phyloP scores from a whole-genome alignment of 1,140 invertebrate genomes.

The Atta colombica region DNA sequence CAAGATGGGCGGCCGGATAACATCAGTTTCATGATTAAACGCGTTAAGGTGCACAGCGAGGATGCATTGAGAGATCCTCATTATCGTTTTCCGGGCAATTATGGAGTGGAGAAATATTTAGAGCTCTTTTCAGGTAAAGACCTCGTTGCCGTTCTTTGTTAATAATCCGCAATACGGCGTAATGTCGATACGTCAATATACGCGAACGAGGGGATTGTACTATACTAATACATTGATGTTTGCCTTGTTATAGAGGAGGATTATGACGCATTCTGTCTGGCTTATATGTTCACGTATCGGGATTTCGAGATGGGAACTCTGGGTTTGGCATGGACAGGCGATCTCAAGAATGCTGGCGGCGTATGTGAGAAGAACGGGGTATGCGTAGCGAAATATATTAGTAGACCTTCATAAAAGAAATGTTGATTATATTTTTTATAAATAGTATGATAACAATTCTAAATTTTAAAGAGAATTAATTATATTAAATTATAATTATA shows the following conservation, averaged over 20 bases:
- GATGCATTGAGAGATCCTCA: constrained; percentile 93
- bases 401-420: not conserved
- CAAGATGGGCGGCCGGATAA: constrained; percentile 96
- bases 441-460: not conserved
- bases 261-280: constrained; percentile 99
- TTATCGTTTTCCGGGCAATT: constrained; percentile 96
- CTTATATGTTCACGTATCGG: constrained; percentile 99
- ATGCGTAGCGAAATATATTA: constrained; percentile 80
- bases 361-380: constrained; percentile 98
- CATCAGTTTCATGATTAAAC: constrained; percentile 98
- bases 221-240: constrained; percentile 48
- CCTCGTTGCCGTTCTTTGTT: not conserved
- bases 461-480: constrained; percentile 1
- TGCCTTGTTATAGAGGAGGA: constrained; percentile 93
- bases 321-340: constrained; percentile 98
- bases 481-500: not conserved
- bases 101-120: constrained; percentile 97
- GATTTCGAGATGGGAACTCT: constrained; percentile 99
- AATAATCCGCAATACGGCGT: not conserved
- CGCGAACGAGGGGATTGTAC: no score
- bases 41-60: constrained; percentile 96
- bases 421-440: not conserved
- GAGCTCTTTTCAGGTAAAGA: constrained; percentile 95
- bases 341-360: constrained; percentile 97
- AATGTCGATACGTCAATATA: constrained; percentile 12